A percentile compares a stretch with the other conserved stretches of the same genome.
These are phyloP conservation scores for Sterrhoptilus dennistouni DNA, from an alignment of 2,113 vertebrate species.

Conservation along the genomic window DNA sequence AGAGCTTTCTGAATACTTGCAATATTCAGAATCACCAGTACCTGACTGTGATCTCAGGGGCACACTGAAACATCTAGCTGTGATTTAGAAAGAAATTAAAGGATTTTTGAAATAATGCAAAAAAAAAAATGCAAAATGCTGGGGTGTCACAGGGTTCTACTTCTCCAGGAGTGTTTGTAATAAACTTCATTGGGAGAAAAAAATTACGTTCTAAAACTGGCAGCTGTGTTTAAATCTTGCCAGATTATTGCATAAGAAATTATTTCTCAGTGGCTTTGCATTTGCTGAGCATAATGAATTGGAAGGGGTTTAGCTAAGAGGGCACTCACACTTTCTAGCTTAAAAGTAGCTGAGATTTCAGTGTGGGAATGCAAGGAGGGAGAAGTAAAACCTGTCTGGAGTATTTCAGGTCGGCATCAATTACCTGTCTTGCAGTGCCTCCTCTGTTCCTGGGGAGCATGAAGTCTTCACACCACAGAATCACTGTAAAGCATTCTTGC, in stretches of 20 bases:
- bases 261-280: not conserved
- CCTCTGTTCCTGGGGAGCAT: not conserved
- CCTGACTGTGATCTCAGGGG: not conserved
- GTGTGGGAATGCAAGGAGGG: not conserved
- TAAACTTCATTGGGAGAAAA: not conserved
- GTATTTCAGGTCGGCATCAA: not conserved
- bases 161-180: not conserved
- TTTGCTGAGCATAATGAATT: not conserved
- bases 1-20: not conserved
- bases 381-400: not conserved
- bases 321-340: not conserved
- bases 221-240: constrained; percentile 4
- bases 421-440: not conserved
- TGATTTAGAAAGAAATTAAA: not conserved
- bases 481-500: not conserved
- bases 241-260: constrained; percentile 1
- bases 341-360: not conserved
- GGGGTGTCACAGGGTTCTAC: not conserved
- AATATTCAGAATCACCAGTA: not conserved
- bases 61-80: not conserved
- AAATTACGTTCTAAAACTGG: not conserved
- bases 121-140: not conserved
- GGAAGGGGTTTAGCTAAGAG: not conserved
- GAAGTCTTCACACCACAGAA: not conserved
- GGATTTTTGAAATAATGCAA: not conserved